Base-by-base conservation (phyloP, 2,113 vertebrate species). In the Phalacrocorax aristotelis region DNA sequence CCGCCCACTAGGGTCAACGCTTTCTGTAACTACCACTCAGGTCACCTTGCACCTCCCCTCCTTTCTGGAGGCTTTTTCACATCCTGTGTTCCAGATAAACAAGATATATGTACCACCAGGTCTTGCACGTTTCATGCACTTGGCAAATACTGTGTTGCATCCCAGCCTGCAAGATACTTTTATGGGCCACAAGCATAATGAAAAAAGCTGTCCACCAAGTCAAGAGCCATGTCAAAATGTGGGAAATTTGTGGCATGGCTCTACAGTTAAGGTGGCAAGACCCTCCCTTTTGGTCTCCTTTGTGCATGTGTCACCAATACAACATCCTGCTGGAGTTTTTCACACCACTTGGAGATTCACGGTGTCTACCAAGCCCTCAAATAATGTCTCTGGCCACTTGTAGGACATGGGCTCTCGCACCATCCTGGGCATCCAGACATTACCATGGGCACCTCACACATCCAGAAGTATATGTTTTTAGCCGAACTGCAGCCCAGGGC, bases 1-100 rank as follows among this genome's bases (percentile, higher is more conserved):
- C 55, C 26, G 64, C 42, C 21, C 42, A 6, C 5, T 2, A 26
- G 55, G 27, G 46, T 42, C 30, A 58, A 2, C 0, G 0, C 5
- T 61, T 5, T 36, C 36, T n/a, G 8, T 13, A 44, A 74, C 10
- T 49, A 66, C 13, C 17, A 17, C n/a, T 13, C n/a, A 23, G 23
- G 32, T 55, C 61, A 68, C 19, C 36, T 62, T 42, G 46, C 7
- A 38, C 42, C 78, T 95, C 60, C 10, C 32, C 16, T 78, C 48
- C 27, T 30, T 61, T 96, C 70, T 61, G 15, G 13, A 52, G 64
- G 11, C 6, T 65, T 94, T 83, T 94, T 44, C 27, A 27, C 7
- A 4, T 61, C 44, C 30, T 36, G 3, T 40, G 4, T 30, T 57
- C 58, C 64, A 78, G 29, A 62, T 11, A 71, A 90, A 52, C 13